Percentiles rank a stretch among this genome's conserved stretches.
Conservation (phyloP, 2,888 invertebrate genomes). For the Pomacea canaliculata region DNA sequence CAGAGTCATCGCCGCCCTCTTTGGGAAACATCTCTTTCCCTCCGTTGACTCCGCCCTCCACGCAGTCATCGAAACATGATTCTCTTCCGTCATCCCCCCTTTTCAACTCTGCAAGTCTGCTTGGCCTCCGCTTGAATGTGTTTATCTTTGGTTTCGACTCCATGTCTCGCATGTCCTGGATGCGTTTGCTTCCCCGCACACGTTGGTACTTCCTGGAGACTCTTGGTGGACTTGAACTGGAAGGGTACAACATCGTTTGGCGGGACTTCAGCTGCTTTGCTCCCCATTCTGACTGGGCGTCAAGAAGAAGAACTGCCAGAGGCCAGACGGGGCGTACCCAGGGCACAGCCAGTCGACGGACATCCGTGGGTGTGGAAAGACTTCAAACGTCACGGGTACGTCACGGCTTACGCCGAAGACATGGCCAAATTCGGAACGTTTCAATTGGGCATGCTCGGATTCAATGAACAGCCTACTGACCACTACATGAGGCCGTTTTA, state of each 20-base stretch:
- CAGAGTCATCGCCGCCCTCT: neutral
- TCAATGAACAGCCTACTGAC: conserved; percentile 85
- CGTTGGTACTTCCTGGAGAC: conserved; percentile 55
- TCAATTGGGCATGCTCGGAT: conserved; percentile 90
- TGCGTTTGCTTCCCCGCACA: conserved; percentile 61
- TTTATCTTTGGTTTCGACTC: conserved; percentile 79
- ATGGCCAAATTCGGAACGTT: conserved; percentile 87
- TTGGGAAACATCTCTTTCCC: too few relatives aligned
- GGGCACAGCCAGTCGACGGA: conserved; percentile 78
- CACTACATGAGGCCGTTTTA: conserved; percentile 87
- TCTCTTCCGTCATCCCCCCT: too few relatives aligned
- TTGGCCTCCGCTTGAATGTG: conserved; percentile 19
- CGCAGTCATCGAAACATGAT: too few relatives aligned
- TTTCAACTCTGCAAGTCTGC: too few relatives aligned
- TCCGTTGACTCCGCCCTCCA: too few relatives aligned
- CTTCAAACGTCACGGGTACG: conserved; percentile 73
- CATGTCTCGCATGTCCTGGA: conserved; percentile 80
- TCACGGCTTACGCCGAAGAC: conserved; percentile 89
- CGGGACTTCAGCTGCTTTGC: conserved; percentile 76
- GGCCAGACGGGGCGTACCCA: conserved; percentile 78
- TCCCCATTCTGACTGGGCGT: conserved; percentile 86
- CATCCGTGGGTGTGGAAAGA: conserved; percentile 91
- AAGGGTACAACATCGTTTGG: conserved; percentile 74
- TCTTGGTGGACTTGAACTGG: conserved; percentile 74
- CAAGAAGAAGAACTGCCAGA: conserved; percentile 89